A percentile compares a stretch with the other conserved stretches of the same genome.
phyloP scores from a whole-genome alignment of 2,888 invertebrate genomes.

The Dastarcus helophoroides region DNA sequence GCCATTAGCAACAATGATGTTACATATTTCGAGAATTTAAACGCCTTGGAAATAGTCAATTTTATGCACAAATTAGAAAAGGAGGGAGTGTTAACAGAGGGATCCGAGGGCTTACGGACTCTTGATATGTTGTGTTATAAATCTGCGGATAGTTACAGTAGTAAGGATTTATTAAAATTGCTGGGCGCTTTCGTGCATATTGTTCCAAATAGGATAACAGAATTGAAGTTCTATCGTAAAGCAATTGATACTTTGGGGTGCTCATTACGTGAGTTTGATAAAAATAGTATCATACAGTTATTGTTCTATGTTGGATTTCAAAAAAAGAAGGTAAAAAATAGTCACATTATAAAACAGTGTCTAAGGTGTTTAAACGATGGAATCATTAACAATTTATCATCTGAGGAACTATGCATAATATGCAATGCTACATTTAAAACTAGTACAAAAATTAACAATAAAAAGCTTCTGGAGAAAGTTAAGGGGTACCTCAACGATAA shows the following conservation, averaged over 20 bases:
- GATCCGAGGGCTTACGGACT: too few relatives aligned
- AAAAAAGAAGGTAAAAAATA: slow-evolving; percentile 26
- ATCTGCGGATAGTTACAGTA: too few relatives aligned
- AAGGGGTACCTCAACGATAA: slow-evolving; percentile 28
- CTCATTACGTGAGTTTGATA: slow-evolving; percentile 19
- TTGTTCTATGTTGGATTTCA: slow-evolving; percentile 33
- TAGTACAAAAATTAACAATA: slow-evolving; percentile 29
- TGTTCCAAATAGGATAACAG: slow-evolving; percentile 26
- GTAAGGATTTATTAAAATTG: slow-evolving; percentile 22
- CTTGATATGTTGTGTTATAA: too few relatives aligned
- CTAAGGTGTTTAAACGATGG: slow-evolving; percentile 20
- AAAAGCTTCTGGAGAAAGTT: slow-evolving; percentile 26
- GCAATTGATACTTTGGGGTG: slow-evolving; percentile 23
- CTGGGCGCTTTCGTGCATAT: slow-evolving; percentile 26
- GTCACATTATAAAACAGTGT: slow-evolving; percentile 24
- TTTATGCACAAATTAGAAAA: too few relatives aligned
- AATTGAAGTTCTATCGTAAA: slow-evolving; percentile 26
- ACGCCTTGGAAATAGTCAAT: too few relatives aligned
- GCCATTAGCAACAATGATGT: too few relatives aligned
- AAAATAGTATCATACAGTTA: slow-evolving; percentile 29
- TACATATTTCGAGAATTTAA: too few relatives aligned
- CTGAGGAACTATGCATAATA: slow-evolving; percentile 33
- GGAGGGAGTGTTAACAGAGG: too few relatives aligned
- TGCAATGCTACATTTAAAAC: slow-evolving; percentile 35
- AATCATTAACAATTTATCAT: slow-evolving; percentile 22